Evolutionary conservation across 1,140 invertebrate genomes (phyloP), one percentile per base, ranked within the genome.

Genomic region (Heliconius hermathena): DNA sequence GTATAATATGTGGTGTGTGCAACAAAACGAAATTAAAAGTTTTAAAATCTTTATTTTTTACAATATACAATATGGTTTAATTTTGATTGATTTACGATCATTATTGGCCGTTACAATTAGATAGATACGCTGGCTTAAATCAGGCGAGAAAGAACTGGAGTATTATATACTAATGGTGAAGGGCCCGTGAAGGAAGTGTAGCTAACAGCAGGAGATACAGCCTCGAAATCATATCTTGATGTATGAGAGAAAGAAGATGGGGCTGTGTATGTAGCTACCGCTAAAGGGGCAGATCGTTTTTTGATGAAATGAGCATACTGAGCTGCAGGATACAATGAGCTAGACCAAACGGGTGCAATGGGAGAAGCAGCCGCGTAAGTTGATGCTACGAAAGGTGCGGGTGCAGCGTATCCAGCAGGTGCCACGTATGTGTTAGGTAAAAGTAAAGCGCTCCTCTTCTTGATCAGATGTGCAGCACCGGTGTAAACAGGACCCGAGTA

Each of bases 241-340:
- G 87, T 85, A 52, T 81, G 82, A 4, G 87, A 88, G 76, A 84
- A 87, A 16, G 87, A 54, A 46, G 81, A 57, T 20, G 88, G 87
- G 8, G 88, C 86, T 11, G 84, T 22, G 46, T 82, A 84, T 9
- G 89, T 78, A 38, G 88, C 82, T 8, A 85, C 8, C 9, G 54
- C 54, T 18, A 87, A 74, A 72, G 89, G 90, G 57, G 87, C 87
- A 20, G 86, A 87, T 73, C 91, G 82, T 82, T 93, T 91, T 87
- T 93, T 92, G 79, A 93, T 91, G 76, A 84, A 82, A 84, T 85
- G 73, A 84, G 81, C 75, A 18, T 85, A 78, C 80, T 85, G 83
- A 82, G 73, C 71, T 49, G 36, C 26, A 33, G 74, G 74, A 41
- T 54, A 33, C 11, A 38, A 66, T 2, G 74, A 66, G 38, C 60